Conservation (phyloP, 2,888 invertebrate genomes). For the Lasioglossum zephyrum region DNA sequence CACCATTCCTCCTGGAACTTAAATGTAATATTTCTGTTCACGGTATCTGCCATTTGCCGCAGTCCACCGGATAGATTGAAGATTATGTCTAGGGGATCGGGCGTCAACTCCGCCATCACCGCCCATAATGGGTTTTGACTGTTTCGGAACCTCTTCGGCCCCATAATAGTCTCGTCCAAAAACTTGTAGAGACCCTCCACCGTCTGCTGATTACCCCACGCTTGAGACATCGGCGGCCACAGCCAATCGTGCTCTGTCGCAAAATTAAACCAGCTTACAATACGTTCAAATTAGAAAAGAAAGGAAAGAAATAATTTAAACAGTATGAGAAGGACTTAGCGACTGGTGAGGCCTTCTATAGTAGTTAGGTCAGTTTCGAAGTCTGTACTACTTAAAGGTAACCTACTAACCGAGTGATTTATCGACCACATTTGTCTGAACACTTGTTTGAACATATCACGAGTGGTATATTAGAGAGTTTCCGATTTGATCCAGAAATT, state of each 20-base stretch:
- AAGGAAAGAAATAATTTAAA: neutral
- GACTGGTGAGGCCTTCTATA: neutral
- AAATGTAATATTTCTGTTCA: constrained; percentile 83
- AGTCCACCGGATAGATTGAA: constrained; percentile 83
- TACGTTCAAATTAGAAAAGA: neutral
- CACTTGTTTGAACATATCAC: neutral
- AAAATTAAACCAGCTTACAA: neutral
- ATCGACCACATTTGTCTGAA: neutral
- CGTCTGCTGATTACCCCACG: constrained; percentile 87
- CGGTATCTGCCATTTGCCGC: constrained; percentile 84
- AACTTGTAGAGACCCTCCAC: constrained; percentile 77
- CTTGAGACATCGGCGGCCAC: constrained; percentile 88
- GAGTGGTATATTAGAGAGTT: neutral
- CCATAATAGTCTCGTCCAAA: constrained; percentile 78
- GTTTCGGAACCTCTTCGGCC: constrained; percentile 78
- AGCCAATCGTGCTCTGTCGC: constrained; percentile 86
- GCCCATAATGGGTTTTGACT: constrained; percentile 79
- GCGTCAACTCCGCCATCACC: constrained; percentile 86
- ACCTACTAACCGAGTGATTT: neutral
- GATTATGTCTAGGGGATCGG: constrained; percentile 84
- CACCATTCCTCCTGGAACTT: constrained; percentile 84
- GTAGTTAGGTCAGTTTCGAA: neutral
- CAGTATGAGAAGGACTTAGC: neutral
- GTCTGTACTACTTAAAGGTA: neutral
- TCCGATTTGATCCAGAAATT: neutral